Evolutionary conservation across 2,888 invertebrate genomes (phyloP).

Genomic region (Andrena dorsata): DNA sequence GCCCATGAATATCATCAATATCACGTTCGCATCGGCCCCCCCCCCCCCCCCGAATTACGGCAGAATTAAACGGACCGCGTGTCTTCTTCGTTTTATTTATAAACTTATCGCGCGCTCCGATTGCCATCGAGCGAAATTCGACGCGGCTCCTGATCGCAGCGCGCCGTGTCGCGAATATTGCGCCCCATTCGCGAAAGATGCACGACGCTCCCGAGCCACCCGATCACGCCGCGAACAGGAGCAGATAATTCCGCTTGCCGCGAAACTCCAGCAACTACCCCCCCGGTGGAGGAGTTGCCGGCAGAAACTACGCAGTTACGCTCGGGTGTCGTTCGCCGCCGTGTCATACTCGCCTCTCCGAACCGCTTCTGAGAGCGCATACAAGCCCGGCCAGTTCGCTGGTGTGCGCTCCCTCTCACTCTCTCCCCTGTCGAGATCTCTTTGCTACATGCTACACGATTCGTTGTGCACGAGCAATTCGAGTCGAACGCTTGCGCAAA

Average conservation of each 20-base stretch:
- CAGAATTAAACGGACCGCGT: slow-evolving; percentile 44
- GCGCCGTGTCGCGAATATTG: neutral
- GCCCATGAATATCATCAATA: slow-evolving; percentile 51
- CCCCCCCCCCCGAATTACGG: slow-evolving; percentile 43
- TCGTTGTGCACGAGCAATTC: slow-evolving; percentile 27
- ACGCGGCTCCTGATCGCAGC: neutral
- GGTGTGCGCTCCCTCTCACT: slow-evolving; percentile 64
- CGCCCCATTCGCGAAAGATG: neutral
- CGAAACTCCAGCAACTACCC: slow-evolving; percentile 57
- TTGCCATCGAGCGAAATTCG: neutral
- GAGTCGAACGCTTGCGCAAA: slow-evolving; percentile 43
- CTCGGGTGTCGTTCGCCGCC: slow-evolving; percentile 74
- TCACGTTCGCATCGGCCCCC: slow-evolving; percentile 26
- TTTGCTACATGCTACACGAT: slow-evolving; percentile 68
- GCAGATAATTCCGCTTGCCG: slow-evolving; percentile 6
- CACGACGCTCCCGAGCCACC: neutral
- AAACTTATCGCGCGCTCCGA: neutral
- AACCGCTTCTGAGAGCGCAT: slow-evolving; percentile 57
- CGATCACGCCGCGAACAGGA: neutral
- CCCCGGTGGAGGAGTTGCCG: slow-evolving; percentile 52
- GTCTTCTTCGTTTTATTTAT: neutral
- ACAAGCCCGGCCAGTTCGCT: slow-evolving; percentile 37
- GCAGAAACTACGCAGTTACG: slow-evolving; percentile 83
- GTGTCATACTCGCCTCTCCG: slow-evolving; percentile 72
- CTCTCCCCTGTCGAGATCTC: slow-evolving; percentile 63